Evolutionary conservation across 2,113 vertebrate species (phyloP), one percentile per base, ranked within the genome.

Genomic region (Notiomystis cincta): DNA sequence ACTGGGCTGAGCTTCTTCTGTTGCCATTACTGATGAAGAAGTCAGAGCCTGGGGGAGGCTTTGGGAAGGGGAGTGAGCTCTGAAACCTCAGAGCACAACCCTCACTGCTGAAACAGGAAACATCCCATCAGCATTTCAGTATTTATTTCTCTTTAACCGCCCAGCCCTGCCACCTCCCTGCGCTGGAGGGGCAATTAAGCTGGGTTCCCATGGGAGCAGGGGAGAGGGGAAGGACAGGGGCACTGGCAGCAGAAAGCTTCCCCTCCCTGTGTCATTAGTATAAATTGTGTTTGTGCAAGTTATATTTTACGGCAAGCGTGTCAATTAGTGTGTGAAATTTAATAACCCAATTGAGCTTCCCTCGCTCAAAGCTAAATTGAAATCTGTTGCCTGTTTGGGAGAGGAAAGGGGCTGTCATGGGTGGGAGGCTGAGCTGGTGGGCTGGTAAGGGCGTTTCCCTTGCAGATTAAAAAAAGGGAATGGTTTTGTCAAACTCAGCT

Each of bases 311-410:
- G 1, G 95, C 95, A 95, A 90, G 87, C 77, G 3, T 96, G 95
- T 95, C 97, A 97, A 97, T 97, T 97, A 97, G 97, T 54, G 91
- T 97, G 97, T 96, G 97, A 97, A 97, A 97, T 97, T 96, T 97
- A 97, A 97, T 97, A 97, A 97, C 93, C 92, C 96, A 96, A 81
- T 93, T 72, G 94, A 96, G 89, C 89, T 82, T 89, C 96, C 91
- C 89, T 96, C 3, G 3, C 96, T 92, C 73, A 93, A 28, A 96
- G 95, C 94, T 90, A 94, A 96, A 97, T 94, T 97, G 96, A 96
- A 97, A 97, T 94, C 79, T 92, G 87, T 89, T 94, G 95, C 92
- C 90, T 96, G 84, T 73, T 91, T 82, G 78, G 76, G 95, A 92
- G 77, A 53, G 89, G 81, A 66, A 69, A 76, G 72, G 48, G 51